phyloP scores from a whole-genome alignment of 2,797 vertebrate genomes.

The Lagocephalus sceleratus region DNA sequence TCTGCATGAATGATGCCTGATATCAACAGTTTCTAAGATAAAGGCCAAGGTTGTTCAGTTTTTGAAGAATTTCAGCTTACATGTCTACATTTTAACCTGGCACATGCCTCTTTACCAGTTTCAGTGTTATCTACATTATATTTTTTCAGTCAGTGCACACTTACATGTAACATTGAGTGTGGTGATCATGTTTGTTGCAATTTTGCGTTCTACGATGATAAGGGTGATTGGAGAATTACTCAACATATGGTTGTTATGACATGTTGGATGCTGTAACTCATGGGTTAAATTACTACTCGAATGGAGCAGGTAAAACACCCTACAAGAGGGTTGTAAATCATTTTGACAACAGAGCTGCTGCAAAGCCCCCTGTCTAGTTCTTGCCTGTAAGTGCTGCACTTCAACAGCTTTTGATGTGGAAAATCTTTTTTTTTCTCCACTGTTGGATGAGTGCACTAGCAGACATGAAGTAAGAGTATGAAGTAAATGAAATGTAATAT shows the following conservation, averaged over 20 bases:
- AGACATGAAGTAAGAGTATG: no score
- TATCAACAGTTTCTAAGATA: no score
- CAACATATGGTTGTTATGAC: background rate
- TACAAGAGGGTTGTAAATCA: constrained; percentile 38
- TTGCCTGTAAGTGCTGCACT: constrained; percentile 41
- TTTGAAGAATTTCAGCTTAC: no score
- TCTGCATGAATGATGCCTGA: no score
- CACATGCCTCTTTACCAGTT: no score
- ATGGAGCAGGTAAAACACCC: constrained; percentile 17
- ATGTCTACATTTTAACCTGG: no score
- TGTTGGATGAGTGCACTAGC: constrained; percentile 15
- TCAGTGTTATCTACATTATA: no score
- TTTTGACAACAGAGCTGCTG: constrained; percentile 34
- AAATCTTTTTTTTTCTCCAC: constrained; percentile 43
- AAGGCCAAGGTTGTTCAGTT: no score
- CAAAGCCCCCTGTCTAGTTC: constrained; percentile 43
- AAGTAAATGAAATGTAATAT: constrained; percentile 33
- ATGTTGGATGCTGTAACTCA: constrained; percentile 2
- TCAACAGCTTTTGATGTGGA: constrained; percentile 48
- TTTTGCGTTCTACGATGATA: no score
- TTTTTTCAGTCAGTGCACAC: no score
- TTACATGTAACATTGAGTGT: no score
- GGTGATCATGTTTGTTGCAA: no score
- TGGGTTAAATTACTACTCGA: constrained; percentile 26
- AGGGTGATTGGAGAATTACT: background rate